These are phyloP conservation scores for Glyptemys insculpta DNA, from an alignment of 2,797 vertebrate genomes.

Conservation along the genomic window DNA sequence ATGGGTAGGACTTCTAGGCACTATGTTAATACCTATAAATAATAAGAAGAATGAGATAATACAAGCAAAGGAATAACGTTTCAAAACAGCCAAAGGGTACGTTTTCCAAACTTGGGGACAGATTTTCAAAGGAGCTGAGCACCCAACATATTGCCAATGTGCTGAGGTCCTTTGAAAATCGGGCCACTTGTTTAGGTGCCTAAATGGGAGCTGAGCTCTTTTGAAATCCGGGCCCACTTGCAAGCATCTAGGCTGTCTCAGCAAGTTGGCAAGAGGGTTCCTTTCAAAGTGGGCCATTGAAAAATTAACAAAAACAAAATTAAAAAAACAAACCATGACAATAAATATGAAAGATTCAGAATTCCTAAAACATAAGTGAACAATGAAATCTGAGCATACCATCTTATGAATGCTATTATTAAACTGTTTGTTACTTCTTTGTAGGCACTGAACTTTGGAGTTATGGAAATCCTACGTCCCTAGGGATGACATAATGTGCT, in stretches of 20 bases:
- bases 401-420: neutral
- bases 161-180: neutral
- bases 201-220: neutral
- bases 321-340: neutral
- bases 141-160: no score
- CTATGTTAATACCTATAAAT: neutral
- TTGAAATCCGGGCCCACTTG: neutral
- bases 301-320: neutral
- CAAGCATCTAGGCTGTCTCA: neutral
- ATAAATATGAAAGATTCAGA: neutral
- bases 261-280: neutral
- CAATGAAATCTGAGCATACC: neutral
- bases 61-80: neutral
- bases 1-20: neutral
- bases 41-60: neutral
- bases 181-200: neutral
- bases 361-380: neutral
- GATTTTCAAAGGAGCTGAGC: neutral
- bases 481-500: neutral
- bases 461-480: neutral
- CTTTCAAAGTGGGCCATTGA: neutral
- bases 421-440: neutral
- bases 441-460: neutral
- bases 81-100: neutral
- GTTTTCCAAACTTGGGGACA: neutral